Base-by-base conservation (phyloP, 2,888 invertebrate genomes). In the Noctuana brunneofusca region DNA sequence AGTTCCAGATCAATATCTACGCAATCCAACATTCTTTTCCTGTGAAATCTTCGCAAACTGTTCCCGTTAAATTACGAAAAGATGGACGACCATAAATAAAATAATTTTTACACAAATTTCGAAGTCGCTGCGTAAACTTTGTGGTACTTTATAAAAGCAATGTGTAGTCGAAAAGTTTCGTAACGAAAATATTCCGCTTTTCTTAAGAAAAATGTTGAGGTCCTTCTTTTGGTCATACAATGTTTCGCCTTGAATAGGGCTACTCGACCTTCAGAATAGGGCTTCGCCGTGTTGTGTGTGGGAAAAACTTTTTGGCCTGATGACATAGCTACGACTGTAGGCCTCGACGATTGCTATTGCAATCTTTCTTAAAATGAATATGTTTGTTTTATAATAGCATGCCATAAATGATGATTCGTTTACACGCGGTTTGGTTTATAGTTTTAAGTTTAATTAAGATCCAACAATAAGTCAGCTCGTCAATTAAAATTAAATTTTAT, bases 71-170 rank as follows among this genome's bases (percentile, higher is more conserved):
- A 6, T 30, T 46, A 46, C 55, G 46, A 30, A 43, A 27, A 46
- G 32, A 56, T 18, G 30, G 27, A 46, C 46, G 46, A 46, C 20
- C 30, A 56, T 46, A 56, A 56, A 56, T 27, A 27, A 20, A 55
- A 41, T 56, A 46, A 56, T 56, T 46, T 56, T 46, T 56, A 56
- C 18, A 20, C 22, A 22, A 48, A 48, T 48, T 48, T 22, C 12
- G 6, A 48, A 48, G 48, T n/a, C 22, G 48, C 48, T n/a, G 22
- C 22, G 24, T 41, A 55, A 43, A 55, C 55, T 55, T 55, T 18
- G 55, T 27, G 11, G 38, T 24, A 55, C 43, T 55, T 43, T 27
- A 22, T 32, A 22, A 56, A 27, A 18, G 56, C 56, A 43, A 30
- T 43, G 27, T 38, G 53, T 53, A 53, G 20, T n/a, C n/a, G n/a